Conservation (phyloP, 2,888 invertebrate genomes). For the Rosalia funebris region DNA sequence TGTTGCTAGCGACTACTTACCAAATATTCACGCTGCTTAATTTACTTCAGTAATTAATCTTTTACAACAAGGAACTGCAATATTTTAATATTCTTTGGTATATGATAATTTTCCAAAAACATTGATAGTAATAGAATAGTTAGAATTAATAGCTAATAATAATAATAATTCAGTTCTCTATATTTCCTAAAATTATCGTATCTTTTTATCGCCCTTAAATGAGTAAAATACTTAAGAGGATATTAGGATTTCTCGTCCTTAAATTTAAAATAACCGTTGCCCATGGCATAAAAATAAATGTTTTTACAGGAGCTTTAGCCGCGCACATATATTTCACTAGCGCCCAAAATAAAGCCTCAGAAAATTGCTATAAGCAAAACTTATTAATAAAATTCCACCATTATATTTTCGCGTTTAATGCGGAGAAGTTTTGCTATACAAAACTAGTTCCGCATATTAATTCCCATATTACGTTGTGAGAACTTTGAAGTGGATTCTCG, state of each 20-base stretch:
- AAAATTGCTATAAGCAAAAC: slow-evolving; percentile 33
- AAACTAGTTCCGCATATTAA: slow-evolving; percentile 42
- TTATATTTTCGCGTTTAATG: slow-evolving; percentile 36
- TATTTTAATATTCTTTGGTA: no score
- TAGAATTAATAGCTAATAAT: no score
- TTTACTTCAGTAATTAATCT: no score
- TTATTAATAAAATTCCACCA: slow-evolving; percentile 38
- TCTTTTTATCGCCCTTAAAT: no score
- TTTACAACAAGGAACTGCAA: no score
- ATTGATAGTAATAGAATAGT: no score
- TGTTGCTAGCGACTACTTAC: no score
- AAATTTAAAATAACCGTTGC: background rate
- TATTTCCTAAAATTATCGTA: no score
- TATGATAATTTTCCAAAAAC: no score
- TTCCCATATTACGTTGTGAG: slow-evolving; percentile 32
- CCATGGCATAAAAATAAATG: background rate
- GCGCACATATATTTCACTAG: slow-evolving; percentile 10
- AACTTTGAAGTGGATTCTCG: slow-evolving; percentile 28
- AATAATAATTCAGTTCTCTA: no score
- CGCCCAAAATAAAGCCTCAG: slow-evolving; percentile 17
- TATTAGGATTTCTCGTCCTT: background rate
- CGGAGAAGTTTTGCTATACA: slow-evolving; percentile 37
- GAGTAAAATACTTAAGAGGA: background rate
- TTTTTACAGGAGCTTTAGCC: slow-evolving; percentile 5
- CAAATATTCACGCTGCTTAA: no score